Base-by-base conservation (phyloP, 23 tunicate genomes). In the Diplosoma virens region DNA sequence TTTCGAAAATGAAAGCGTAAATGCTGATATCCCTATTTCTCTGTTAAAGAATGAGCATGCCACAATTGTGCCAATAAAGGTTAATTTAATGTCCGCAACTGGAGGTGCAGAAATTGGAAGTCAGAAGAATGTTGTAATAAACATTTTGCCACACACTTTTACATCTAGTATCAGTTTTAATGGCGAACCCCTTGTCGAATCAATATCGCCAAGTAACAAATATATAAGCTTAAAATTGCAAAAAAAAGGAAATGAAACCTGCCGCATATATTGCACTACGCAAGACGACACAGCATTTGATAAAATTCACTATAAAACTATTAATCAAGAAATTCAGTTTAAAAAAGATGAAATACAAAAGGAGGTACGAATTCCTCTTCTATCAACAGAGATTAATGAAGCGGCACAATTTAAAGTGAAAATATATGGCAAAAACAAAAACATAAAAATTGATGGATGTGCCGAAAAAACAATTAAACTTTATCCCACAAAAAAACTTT, bases 81-180 rank as follows among this genome's bases (percentile, higher is more conserved):
- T 92, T 33, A 85, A 81, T 37, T 69, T 92, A 29, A 86, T 90
- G 20, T 31, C 66, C 17, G 50, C 87, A 25, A 74, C 82, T 25
- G 90, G 92, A 1, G 87, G 70, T 1, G 87, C 85, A 33, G 58
- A 5, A 34, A 61, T 61, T n/a, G 35, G 69, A 4, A 35, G 30
- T 27, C 69, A 29, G 18, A 27, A 70, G 4, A 55, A 59, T 33
- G 33, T 70, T 3, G 70, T 24, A 3, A 17, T 67, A 11, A 48
- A 26, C 11, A 30, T 48, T 31, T 32, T 32, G n/a, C n/a, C n/a
- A n/a, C n/a, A n/a, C n/a, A n/a, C n/a, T n/a, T n/a, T n/a, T n/a
- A n/a, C n/a, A n/a, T 75, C 78, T 1, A 54, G 26, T 0, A 14
- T 68, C 31, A 32, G 11, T 21, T 67, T 67, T 29, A 25, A 56